Base-by-base conservation (phyloP, 2,888 invertebrate genomes). In the Megaustenia siamemsis region DNA sequence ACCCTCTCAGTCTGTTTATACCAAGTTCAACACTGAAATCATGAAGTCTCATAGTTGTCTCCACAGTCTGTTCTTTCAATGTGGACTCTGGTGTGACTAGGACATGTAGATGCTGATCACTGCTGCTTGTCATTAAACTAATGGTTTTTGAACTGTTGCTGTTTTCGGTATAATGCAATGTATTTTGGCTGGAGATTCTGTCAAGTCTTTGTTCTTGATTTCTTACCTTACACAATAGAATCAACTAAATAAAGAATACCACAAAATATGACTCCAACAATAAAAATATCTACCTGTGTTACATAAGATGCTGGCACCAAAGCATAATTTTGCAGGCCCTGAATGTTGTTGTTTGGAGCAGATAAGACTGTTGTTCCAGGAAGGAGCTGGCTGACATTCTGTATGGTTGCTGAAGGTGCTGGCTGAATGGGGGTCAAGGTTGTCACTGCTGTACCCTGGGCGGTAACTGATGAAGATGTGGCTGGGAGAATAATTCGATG, bases 251-350 rank as follows among this genome's bases (percentile, higher is more conserved):
- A n/a, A n/a, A n/a, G n/a, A 45, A 45, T 45, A 12, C 21, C n/a
- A 5, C 8, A 18, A 63, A 32, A 63, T 8, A 63, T n/a, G 32
- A 63, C 63, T 28, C 18, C 38, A 40, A 69, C 35, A 69, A 40
- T 21, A 38, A 69, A 68, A 18, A 35, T 40, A 38, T 21, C 53
- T 86, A 92, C 92, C 91, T 92, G 92, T 77, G 95, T 95, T 82
- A 95, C 93, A 91, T 95, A 95, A 86, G 95, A 95, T 8, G 96
- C 95, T 43, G 96, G 96, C 18, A 96, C 93, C 89, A 96, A 95
- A 32, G 96, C 95, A 91, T 95, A 95, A 21, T 93, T 91, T 73
- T 91, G 93, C 53, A 92, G 86, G 8, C 91, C 92, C 21, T 88
- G 90, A 0, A 90, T 82, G 73, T 88, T 87, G 95, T 85, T 88